Evolutionary conservation across 2,888 invertebrate species (phyloP).

Genomic region (Gryllus longicercus): DNA sequence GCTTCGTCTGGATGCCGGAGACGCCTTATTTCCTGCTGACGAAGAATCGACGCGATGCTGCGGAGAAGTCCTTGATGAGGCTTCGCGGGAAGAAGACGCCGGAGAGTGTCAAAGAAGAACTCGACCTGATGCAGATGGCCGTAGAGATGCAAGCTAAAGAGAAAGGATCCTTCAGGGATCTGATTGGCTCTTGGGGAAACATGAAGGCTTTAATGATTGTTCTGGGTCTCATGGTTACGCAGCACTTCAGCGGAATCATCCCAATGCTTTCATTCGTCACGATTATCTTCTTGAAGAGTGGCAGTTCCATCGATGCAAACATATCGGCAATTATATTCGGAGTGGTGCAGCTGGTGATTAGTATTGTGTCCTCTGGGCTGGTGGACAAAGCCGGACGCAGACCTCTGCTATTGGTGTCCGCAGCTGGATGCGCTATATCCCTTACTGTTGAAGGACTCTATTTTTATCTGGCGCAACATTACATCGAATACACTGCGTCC

Average conservation of each 20-base stretch:
- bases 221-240: slow-evolving; percentile 58
- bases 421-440: slow-evolving; percentile 54
- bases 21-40: slow-evolving; percentile 61
- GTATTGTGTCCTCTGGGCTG: slow-evolving; percentile 55
- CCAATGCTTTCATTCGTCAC: slow-evolving; percentile 59
- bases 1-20: slow-evolving; percentile 62
- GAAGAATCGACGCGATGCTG: slow-evolving; percentile 53
- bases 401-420: slow-evolving; percentile 58
- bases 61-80: slow-evolving; percentile 55
- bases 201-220: slow-evolving; percentile 58
- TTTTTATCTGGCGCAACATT: slow-evolving; percentile 54
- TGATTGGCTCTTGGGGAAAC: slow-evolving; percentile 53
- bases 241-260: slow-evolving; percentile 61
- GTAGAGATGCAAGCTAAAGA: slow-evolving; percentile 55
- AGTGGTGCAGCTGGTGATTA: slow-evolving; percentile 54
- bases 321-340: slow-evolving; percentile 56
- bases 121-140: slow-evolving; percentile 54
- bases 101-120: slow-evolving; percentile 57
- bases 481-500: slow-evolving; percentile 50
- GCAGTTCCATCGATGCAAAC: slow-evolving; percentile 50
- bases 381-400: slow-evolving; percentile 62
- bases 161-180: slow-evolving; percentile 52
- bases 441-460: slow-evolving; percentile 56
- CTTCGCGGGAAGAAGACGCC: slow-evolving; percentile 54
- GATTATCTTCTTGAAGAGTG: slow-evolving; percentile 59